Base-by-base conservation (phyloP, 2,888 invertebrate genomes). In the Phortica magna region DNA sequence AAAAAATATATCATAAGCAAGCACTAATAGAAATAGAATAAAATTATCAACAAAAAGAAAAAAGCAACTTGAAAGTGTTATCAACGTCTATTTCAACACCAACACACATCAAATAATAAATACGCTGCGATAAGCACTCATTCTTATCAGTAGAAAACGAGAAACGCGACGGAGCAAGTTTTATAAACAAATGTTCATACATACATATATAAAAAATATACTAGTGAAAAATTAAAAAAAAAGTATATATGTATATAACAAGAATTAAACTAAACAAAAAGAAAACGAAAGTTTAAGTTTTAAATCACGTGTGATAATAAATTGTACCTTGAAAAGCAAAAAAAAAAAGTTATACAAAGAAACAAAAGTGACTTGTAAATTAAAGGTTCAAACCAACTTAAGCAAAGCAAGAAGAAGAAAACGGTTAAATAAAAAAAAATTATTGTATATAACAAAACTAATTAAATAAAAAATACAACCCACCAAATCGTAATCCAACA, bases 41-140 rank as follows among this genome's bases (percentile, higher is more conserved):
- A 61, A 61, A 19, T 81, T 79, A 79, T 81, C 82, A 77, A 70
- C 67, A 83, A 48, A 75, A 67, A 68, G 73, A 64, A 78, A 48
- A 48, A 48, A 48, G 48, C 48, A 48, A 14, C 10, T 31, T 9
- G 14, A 48, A 48, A 9, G 48, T 48, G 48, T 48, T 48, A 48
- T 48, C 48, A 48, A 48, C 48, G 48, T 48, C 48, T 48, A 48
- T 48, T 48, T 48, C 48, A 48, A 1, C 31, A 31, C 31, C 31
- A 31, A 31, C 7, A 48, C 48, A 48, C 9, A 14, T 48, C 48
- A 48, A 48, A 14, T 48, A 48, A 48, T 10, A 42, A 59, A 42
- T n/a, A 14, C n/a, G 57, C 17, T 14, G 68, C 17, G 68, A 68
- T 68, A 43, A 68, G 55, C 55, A 14, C 3, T 9, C 55, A 2